phyloP scores from a whole-genome alignment of 35 echinoderm and acorn worm genomes.

The Apostichopus californicus region DNA sequence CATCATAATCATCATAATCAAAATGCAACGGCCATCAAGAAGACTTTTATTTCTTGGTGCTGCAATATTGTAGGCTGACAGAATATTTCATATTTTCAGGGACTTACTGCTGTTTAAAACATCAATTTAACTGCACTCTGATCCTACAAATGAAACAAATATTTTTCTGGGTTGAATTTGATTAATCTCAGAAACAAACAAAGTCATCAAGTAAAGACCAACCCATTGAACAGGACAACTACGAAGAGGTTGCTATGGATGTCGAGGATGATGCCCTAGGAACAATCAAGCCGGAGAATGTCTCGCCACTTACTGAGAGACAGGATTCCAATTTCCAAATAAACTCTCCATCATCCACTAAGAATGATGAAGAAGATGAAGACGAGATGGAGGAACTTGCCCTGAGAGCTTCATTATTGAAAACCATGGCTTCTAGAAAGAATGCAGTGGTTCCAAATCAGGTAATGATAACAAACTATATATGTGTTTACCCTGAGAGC shows the following conservation, averaged over 20 bases:
- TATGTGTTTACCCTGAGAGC: background rate
- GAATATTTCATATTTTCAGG: too few relatives aligned
- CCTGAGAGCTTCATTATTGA: slow-evolving; percentile 12
- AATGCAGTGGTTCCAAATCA: background rate
- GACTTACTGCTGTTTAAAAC: too few relatives aligned
- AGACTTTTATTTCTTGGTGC: too few relatives aligned
- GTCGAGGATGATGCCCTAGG: slow-evolving; percentile 2
- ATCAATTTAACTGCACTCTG: too few relatives aligned
- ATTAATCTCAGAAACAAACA: background rate
- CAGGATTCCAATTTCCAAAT: background rate
- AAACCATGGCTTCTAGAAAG: slow-evolving; percentile 16
- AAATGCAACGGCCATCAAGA: too few relatives aligned
- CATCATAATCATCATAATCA: too few relatives aligned
- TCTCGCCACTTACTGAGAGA: background rate
- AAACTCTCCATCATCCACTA: background rate
- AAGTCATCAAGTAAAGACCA: background rate
- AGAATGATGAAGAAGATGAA: background rate
- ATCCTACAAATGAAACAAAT: too few relatives aligned
- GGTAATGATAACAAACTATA: background rate
- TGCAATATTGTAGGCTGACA: too few relatives aligned
- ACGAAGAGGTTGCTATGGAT: slow-evolving; percentile 32
- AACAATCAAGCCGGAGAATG: background rate
- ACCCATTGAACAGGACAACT: background rate
- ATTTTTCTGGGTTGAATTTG: too few relatives aligned
- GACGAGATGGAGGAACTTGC: slow-evolving; percentile 19